These are phyloP conservation scores for Clunio marinus DNA, from an alignment of 2,888 invertebrate species.

Conservation along the genomic window DNA sequence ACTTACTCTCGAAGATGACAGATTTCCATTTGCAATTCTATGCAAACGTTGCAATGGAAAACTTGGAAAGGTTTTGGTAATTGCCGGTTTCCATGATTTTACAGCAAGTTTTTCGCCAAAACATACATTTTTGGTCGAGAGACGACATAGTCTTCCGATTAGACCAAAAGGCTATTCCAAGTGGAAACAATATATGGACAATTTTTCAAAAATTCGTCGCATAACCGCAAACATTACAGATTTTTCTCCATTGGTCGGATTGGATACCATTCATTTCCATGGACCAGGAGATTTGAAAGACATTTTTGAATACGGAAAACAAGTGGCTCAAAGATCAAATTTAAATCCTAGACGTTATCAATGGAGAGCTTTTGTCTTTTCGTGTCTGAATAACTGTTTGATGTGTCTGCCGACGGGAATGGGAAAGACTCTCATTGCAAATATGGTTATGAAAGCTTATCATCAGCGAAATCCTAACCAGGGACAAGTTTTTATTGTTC, in stretches of 20 bases:
- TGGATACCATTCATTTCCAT: constrained; percentile 3
- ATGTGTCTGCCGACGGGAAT: not conserved
- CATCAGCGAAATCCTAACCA: not conserved
- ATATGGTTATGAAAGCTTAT: constrained; percentile 1
- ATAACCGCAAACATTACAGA: not conserved
- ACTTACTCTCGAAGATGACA: not conserved
- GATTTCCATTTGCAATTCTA: not conserved
- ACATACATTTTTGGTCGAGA: not conserved
- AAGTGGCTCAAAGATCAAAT: not conserved
- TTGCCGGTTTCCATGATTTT: not conserved
- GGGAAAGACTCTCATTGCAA: constrained; percentile 5
- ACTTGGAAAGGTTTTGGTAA: not conserved
- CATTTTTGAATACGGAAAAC: not conserved
- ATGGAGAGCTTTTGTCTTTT: constrained; percentile 5
- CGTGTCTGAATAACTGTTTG: not conserved
- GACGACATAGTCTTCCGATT: not conserved
- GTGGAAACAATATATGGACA: not conserved
- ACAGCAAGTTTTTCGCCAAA: not conserved
- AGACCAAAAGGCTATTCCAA: not conserved
- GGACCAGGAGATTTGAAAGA: not conserved
- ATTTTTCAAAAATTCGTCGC: not conserved
- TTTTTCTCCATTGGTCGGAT: not conserved
- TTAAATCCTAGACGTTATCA: not conserved
- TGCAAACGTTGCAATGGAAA: not conserved
- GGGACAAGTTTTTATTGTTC: constrained; percentile 11